These are phyloP conservation scores for Shinisaurus crocodilurus DNA, from an alignment of 2,113 vertebrate species.

Conservation along the genomic window DNA sequence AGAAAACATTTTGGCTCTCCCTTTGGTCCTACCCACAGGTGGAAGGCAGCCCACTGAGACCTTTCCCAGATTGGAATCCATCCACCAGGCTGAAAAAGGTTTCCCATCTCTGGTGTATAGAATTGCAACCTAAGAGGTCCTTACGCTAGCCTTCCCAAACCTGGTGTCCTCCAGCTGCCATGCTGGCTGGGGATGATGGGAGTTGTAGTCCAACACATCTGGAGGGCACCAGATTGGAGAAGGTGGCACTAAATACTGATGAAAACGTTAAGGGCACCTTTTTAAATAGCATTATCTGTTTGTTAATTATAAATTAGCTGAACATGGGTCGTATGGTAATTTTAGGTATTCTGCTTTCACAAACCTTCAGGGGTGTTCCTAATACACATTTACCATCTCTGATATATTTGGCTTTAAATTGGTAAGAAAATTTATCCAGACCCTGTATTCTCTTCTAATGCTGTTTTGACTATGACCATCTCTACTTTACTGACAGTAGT, in stretches of 20 bases:
- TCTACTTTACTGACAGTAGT: not conserved
- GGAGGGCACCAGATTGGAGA: no score
- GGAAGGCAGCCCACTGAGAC: no score
- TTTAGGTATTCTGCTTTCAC: not conserved
- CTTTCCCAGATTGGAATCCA: no score
- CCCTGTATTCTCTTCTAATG: not conserved
- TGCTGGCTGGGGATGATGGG: no score
- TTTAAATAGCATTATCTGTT: not conserved
- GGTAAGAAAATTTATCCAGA: not conserved
- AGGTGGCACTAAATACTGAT: not conserved
- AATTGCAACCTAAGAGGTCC: not conserved
- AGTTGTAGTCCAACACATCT: no score
- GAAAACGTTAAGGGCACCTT: not conserved
- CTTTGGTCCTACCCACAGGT: no score
- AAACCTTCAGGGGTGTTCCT: not conserved
- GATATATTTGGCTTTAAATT: not conserved
- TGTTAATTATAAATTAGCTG: not conserved
- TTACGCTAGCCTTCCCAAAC: no score
- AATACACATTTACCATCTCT: not conserved
- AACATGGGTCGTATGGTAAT: not conserved
- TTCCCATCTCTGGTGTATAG: no score
- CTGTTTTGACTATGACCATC: not conserved
- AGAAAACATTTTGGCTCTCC: no score
- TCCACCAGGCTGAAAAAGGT: no score
- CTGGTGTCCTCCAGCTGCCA: no score